A percentile compares a stretch with the other conserved stretches of the same genome.
phyloP scores from a whole-genome alignment of 1,140 invertebrate genomes.

The Drosophila equinoxialis region DNA sequence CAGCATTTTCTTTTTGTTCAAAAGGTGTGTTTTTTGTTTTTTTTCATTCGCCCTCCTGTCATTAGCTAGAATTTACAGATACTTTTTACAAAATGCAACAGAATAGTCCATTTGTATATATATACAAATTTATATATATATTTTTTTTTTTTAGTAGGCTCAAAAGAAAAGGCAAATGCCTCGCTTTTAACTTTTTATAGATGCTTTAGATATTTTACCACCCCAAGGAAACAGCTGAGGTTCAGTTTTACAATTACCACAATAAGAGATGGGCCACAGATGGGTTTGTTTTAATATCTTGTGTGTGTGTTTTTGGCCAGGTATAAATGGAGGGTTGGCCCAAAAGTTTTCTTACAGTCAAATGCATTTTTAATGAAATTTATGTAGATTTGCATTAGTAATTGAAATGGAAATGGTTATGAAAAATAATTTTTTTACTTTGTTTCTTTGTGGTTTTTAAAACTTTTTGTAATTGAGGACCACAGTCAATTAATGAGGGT shows the following conservation, averaged over 20 bases:
- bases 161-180: slow-evolving; percentile 51
- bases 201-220: slow-evolving; percentile 39
- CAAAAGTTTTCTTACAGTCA: slow-evolving; percentile 37
- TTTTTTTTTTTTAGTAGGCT: not conserved
- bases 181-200: slow-evolving; percentile 57
- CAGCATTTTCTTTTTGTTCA: slow-evolving; percentile 25
- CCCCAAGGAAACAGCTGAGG: slow-evolving; percentile 20
- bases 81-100: slow-evolving; percentile 52
- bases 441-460: not conserved
- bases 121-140: slow-evolving; percentile 10
- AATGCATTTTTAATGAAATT: slow-evolving; percentile 80
- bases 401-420: slow-evolving; percentile 35
- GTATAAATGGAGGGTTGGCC: slow-evolving; percentile 46
- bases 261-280: slow-evolving; percentile 22
- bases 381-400: slow-evolving; percentile 64
- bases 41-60: slow-evolving; percentile 33
- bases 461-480: not conserved
- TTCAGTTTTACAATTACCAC: slow-evolving; percentile 19
- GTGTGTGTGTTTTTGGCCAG: slow-evolving; percentile 11
- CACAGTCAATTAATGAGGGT: not conserved
- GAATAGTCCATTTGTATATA: slow-evolving; percentile 54
- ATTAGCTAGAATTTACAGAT: slow-evolving; percentile 71
- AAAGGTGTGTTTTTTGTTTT: not conserved
- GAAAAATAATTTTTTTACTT: not conserved
- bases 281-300: not conserved